These are phyloP conservation scores for Drosophila nasuta DNA, from an alignment of 1,140 invertebrate genomes.

Conservation along the genomic window DNA sequence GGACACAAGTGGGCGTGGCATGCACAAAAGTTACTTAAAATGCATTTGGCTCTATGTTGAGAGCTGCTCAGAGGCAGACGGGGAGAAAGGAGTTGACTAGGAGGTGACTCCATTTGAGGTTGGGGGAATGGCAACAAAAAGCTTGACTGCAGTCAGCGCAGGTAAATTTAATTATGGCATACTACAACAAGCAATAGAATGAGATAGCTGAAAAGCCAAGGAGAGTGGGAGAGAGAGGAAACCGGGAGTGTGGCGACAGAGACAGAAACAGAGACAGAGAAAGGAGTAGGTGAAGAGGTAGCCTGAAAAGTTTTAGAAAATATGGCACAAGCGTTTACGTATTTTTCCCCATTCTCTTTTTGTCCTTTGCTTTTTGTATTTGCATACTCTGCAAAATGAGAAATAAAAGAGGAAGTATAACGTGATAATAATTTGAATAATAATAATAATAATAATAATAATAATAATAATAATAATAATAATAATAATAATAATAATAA, in stretches of 20 bases:
- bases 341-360: constrained; percentile 23
- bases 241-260: neutral
- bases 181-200: constrained; percentile 36
- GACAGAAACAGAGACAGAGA: neutral
- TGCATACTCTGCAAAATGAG: constrained; percentile 7
- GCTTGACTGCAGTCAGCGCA: constrained; percentile 62
- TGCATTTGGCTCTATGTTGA: constrained; percentile 13
- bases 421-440: too few species aligned
- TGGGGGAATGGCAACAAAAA: constrained; percentile 39
- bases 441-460: neutral
- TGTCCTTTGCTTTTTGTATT: neutral
- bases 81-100: neutral
- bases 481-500: too few species aligned
- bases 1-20: constrained; percentile 31
- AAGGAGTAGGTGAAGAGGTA: neutral
- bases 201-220: neutral
- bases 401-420: too few species aligned
- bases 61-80: neutral
- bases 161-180: constrained; percentile 72
- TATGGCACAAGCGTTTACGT: constrained; percentile 46
- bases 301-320: constrained; percentile 56
- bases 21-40: constrained; percentile 23
- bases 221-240: neutral
- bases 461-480: neutral
- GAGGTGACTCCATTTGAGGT: neutral